Conservation (phyloP, 2,888 invertebrate genomes). For the Caradrina kadenii region DNA sequence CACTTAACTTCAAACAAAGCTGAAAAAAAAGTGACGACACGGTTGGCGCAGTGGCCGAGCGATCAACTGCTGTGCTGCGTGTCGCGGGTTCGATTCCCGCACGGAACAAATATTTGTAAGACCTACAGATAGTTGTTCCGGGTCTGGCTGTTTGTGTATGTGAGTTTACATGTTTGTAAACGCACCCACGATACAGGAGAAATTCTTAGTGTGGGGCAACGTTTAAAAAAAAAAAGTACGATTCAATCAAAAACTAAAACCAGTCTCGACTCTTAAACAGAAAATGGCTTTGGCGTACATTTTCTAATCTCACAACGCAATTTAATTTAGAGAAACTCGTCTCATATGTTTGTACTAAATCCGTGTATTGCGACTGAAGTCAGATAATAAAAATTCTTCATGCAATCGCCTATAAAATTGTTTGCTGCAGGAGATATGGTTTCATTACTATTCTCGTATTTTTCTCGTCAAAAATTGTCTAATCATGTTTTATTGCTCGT, state of each 20-base stretch:
- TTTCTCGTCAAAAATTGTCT: conserved; percentile 50
- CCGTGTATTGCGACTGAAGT: conserved; percentile 43
- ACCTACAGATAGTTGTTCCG: no score
- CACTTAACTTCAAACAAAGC: not conserved
- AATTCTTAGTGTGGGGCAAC: no score
- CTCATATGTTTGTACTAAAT: conserved; percentile 32
- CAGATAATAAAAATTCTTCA: conserved; percentile 53
- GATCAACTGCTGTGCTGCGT: no score
- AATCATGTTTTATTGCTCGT: conserved; percentile 61
- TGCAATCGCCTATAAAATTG: conserved; percentile 60
- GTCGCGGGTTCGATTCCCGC: no score
- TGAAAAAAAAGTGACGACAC: no score
- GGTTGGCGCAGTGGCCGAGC: no score
- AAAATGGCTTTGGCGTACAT: conserved; percentile 25
- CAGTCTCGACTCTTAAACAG: not conserved
- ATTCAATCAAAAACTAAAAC: not conserved
- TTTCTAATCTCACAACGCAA: conserved; percentile 25
- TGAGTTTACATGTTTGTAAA: no score
- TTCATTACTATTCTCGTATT: conserved; percentile 56
- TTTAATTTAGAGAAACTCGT: conserved; percentile 37
- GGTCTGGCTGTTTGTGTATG: no score
- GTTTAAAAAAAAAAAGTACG: not conserved
- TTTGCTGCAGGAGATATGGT: conserved; percentile 57
- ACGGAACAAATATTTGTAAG: no score
- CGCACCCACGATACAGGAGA: no score